A percentile compares a stretch with the other conserved stretches of the same genome.
These are phyloP conservation scores for Reticulitermes speratus DNA, from an alignment of 1,140 invertebrate species.

Conservation along the genomic window DNA sequence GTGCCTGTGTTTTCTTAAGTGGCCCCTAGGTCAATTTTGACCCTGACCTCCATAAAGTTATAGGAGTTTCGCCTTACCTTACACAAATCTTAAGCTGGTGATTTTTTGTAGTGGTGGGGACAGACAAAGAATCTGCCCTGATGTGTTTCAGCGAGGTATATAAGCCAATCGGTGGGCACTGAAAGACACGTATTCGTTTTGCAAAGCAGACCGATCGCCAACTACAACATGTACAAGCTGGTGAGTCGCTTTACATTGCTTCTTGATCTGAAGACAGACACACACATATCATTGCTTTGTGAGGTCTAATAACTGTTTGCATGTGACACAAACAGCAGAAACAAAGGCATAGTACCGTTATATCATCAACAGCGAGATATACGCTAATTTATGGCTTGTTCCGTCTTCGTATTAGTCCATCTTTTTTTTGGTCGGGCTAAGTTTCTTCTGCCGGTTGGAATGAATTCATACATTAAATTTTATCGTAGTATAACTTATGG, in stretches of 20 bases:
- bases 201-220: background rate
- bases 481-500: too few relatives aligned
- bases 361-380: too few relatives aligned
- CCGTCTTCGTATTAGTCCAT: too few relatives aligned
- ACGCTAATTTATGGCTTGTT: too few relatives aligned
- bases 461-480: too few relatives aligned
- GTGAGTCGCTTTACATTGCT: background rate
- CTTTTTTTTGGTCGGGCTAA: too few relatives aligned
- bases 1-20: background rate
- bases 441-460: too few relatives aligned
- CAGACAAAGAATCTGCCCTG: background rate
- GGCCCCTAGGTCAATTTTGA: background rate
- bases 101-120: background rate
- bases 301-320: too few relatives aligned
- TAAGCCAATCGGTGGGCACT: background rate
- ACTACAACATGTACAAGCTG: conserved; percentile 11
- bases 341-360: too few relatives aligned
- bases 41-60: background rate
- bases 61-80: background rate
- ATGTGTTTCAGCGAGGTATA: background rate
- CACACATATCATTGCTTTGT: too few relatives aligned
- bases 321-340: too few relatives aligned
- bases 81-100: background rate
- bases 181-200: background rate
- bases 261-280: background rate